These are phyloP conservation scores for Buceros bicornis DNA, from an alignment of 2,797 vertebrate genomes.

Conservation along the genomic window DNA sequence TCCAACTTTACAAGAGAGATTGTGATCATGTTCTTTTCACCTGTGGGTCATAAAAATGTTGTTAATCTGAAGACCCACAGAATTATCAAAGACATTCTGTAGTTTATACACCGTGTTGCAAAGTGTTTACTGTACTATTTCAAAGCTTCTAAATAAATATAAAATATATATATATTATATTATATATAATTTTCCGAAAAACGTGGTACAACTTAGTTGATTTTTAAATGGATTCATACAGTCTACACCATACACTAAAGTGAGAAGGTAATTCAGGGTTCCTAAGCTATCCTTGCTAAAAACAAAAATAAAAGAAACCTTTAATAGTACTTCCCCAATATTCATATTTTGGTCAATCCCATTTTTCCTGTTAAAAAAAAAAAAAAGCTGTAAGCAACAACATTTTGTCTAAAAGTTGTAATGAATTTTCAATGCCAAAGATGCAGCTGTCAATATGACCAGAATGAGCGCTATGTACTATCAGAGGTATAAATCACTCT, in stretches of 20 bases:
- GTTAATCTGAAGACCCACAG: constrained; percentile 85
- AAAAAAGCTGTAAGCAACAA: constrained; percentile 79
- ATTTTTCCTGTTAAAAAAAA: constrained; percentile 71
- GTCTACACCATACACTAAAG: constrained; percentile 78
- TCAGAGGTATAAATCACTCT: constrained; percentile 78
- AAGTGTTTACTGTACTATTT: constrained; percentile 99
- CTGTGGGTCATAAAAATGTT: constrained; percentile 84
- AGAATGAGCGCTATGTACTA: constrained; percentile 79
- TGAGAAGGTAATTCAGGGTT: constrained; percentile 85
- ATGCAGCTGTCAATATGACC: constrained; percentile 82
- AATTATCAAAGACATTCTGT: constrained; percentile 91
- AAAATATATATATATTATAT: constrained; percentile 93
- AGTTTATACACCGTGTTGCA: constrained; percentile 98
- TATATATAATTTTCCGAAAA: constrained; percentile 92
- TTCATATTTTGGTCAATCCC: constrained; percentile 77
- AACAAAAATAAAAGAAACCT: constrained; percentile 69
- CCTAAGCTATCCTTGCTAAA: constrained; percentile 80
- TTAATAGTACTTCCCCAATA: constrained; percentile 77
- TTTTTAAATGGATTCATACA: constrained; percentile 85
- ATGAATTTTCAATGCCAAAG: constrained; percentile 88
- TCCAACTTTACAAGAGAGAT: constrained; percentile 92
- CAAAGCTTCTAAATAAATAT: constrained; percentile 98
- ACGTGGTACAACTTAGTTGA: constrained; percentile 87
- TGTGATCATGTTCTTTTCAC: constrained; percentile 88
- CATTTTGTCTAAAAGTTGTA: constrained; percentile 81